phyloP scores from a whole-genome alignment of 2,888 invertebrate genomes.

The Meliscaeva auricollis region DNA sequence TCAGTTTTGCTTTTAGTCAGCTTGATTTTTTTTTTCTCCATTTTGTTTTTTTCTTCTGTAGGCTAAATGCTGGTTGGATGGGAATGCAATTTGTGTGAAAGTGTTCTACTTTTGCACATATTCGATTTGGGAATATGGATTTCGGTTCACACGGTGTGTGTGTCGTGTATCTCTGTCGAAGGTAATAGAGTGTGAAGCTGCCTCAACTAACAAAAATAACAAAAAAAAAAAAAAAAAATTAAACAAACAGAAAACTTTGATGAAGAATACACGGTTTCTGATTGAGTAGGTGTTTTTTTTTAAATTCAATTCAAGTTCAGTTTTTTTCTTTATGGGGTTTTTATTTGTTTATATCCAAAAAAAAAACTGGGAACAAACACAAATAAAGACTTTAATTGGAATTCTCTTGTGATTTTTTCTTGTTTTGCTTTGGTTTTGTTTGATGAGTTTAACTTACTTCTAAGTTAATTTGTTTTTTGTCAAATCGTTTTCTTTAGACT shows the following conservation, averaged over 20 bases:
- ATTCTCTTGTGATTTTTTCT: neutral
- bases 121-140: constrained; percentile 12
- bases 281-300: constrained; percentile 24
- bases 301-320: constrained; percentile 1
- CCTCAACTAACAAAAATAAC: neutral
- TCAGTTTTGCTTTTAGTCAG: constrained; percentile 26
- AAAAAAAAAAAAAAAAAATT: neutral
- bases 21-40: neutral
- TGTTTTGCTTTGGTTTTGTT: neutral
- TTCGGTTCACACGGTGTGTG: neutral
- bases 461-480: too few species aligned
- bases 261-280: neutral
- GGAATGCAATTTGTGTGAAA: constrained; percentile 32
- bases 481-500: too few species aligned
- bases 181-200: constrained; percentile 33
- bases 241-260: too few species aligned
- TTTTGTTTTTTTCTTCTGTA: neutral
- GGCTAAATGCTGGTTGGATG: neutral
- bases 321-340: neutral
- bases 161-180: neutral
- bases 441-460: too few species aligned
- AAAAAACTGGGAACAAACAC: neutral
- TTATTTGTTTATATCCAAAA: neutral
- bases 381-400: neutral
- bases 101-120: neutral